Percentiles rank a stretch among this genome's conserved stretches.
Conservation (phyloP, 1,140 invertebrate genomes). For the Pogonus chalceus region DNA sequence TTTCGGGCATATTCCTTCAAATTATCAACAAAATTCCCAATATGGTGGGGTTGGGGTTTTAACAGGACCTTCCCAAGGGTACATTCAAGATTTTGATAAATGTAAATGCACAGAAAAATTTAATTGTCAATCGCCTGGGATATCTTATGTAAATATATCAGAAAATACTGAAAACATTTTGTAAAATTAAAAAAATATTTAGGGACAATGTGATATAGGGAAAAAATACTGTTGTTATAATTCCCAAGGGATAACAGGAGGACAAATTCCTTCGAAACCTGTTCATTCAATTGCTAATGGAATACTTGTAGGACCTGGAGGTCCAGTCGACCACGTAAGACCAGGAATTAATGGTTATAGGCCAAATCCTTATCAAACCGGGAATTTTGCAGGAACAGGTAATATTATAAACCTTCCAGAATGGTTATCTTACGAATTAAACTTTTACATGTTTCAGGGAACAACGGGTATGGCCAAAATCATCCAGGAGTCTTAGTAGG, state of each 20-base stretch:
- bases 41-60: constrained; percentile 21
- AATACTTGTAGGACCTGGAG: constrained; percentile 45
- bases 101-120: constrained; percentile 46
- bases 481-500: constrained; percentile 39
- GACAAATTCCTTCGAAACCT: constrained; percentile 24
- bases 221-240: constrained; percentile 45
- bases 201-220: constrained; percentile 43
- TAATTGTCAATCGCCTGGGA: constrained; percentile 43
- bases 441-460: not conserved
- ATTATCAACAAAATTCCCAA: not conserved
- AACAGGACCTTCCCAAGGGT: constrained; percentile 35
- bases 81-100: constrained; percentile 36
- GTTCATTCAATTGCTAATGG: constrained; percentile 32
- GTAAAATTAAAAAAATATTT: constrained; percentile 16
- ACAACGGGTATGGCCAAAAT: constrained; percentile 17
- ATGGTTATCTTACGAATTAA: not conserved
- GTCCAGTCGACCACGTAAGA: constrained; percentile 29
- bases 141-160: constrained; percentile 39
- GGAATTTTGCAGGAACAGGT: too few relatives aligned
- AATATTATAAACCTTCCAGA: too few relatives aligned
- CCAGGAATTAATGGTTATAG: not conserved
- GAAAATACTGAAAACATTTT: not conserved
- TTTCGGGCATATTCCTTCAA: not conserved
- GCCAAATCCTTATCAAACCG: not conserved
- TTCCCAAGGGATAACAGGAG: constrained; percentile 26